Base-by-base conservation (phyloP, 1,140 invertebrate genomes). In the Aricia agestis region DNA sequence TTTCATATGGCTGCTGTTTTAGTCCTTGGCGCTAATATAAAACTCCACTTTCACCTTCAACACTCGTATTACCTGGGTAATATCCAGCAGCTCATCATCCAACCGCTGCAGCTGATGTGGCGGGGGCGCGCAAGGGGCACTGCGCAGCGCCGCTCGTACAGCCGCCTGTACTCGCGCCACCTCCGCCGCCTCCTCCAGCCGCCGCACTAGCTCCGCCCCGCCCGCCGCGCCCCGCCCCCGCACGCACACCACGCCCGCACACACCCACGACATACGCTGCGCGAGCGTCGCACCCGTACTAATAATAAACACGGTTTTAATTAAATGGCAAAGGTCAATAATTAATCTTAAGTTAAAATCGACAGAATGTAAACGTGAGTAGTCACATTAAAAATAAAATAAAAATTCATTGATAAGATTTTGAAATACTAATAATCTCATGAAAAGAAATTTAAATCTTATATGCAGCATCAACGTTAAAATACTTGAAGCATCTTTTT, bases 141-240 rank as follows among this genome's bases (percentile, higher is more conserved):
- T 93, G 71, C 75, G 73, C 45, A 76, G 66, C 18, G 94, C 94
- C 72, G 95, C 94, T 65, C 95, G 89, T 78, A 97, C 94, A 83
- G 93, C 93, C 66, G 95, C 94, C 84, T 98, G 97, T 75, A 98
- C 95, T 78, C 95, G 93, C 67, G 96, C 97, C 75, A 97, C 95
- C 92, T 98, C 97, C 77, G 97, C 95, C 90, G 98, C 97, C 88
- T 99, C 98, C 90, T 99, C 98, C 42, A 99, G 92, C 82, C 98
- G 97, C 74, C 98, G 95, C 59, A 98, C 92, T 76, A 98, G 96
- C 78, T 98, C 95, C 3, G 97, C 97, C 78, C 96, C 93, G 74
- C 95, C 94, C 6, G 95, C 94, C 10, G 95, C 95, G 18, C 96
- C 95, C 72, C 97, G 96, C 79, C 97, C 97, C 81, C 98, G 95